phyloP scores from a whole-genome alignment of 2,888 invertebrate species.

The Ceraclea dissimilis region DNA sequence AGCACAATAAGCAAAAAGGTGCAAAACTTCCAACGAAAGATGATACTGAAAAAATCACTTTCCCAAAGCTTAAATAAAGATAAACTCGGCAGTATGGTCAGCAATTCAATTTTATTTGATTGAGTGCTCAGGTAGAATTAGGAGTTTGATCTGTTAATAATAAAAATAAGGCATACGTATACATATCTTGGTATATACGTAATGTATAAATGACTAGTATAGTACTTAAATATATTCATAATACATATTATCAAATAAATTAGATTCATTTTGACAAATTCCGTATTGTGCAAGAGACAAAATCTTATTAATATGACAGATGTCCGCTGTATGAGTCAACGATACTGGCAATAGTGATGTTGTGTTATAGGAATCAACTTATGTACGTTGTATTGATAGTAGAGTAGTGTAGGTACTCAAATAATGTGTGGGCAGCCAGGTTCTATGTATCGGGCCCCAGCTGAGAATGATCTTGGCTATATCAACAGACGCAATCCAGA shows the following conservation, averaged over 20 bases:
- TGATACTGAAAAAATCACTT: too few species aligned
- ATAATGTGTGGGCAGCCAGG: slow-evolving; percentile 8
- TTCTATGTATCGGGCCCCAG: background rate
- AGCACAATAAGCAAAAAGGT: too few species aligned
- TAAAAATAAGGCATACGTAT: background rate
- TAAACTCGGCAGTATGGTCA: too few species aligned
- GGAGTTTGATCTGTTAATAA: too few species aligned
- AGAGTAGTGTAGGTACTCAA: background rate
- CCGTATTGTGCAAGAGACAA: background rate
- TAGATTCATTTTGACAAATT: background rate
- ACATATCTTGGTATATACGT: background rate
- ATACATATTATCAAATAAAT: slow-evolving; percentile 7
- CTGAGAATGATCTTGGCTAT: background rate
- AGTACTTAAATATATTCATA: too few species aligned
- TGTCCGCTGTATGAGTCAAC: background rate
- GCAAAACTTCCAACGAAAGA: too few species aligned
- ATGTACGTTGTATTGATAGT: background rate
- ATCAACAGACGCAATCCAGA: slow-evolving; percentile 13
- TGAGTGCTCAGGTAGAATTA: too few species aligned
- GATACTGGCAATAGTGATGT: background rate
- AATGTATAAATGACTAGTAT: too few species aligned
- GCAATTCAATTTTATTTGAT: too few species aligned
- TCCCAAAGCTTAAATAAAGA: too few species aligned
- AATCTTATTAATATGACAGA: slow-evolving; percentile 1
- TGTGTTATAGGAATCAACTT: background rate